A percentile compares a stretch with the other conserved stretches of the same genome.
These are phyloP conservation scores for Suricata suricatta DNA, from an alignment of 2,113 vertebrate genomes.

Conservation along the genomic window DNA sequence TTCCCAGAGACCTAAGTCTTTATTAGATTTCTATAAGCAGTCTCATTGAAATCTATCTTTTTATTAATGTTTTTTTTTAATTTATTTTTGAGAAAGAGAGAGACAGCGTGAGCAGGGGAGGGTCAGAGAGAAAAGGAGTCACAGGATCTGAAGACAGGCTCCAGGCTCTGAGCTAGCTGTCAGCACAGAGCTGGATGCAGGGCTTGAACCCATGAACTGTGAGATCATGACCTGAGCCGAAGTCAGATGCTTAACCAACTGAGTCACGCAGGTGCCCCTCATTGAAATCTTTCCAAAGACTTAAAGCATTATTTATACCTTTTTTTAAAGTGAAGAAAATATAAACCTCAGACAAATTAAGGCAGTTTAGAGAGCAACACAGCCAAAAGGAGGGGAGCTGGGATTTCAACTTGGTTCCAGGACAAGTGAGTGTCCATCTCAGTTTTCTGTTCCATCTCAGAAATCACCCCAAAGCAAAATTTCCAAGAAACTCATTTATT, in stretches of 20 bases:
- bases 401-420: background rate
- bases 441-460: background rate
- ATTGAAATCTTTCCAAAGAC: background rate
- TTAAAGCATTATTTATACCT: background rate
- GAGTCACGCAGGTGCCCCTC: too few relatives aligned
- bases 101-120: too few relatives aligned
- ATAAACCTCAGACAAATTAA: background rate
- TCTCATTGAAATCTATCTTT: background rate
- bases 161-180: too few relatives aligned
- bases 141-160: too few relatives aligned
- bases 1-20: background rate
- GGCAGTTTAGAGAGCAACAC: background rate
- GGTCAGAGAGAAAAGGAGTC: too few relatives aligned
- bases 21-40: background rate
- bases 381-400: background rate
- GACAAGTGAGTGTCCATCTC: background rate
- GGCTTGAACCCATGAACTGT: too few relatives aligned
- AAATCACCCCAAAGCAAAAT: background rate
- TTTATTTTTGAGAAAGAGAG: too few relatives aligned
- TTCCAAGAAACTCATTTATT: background rate
- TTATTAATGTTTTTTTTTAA: too few relatives aligned
- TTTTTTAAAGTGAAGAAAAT: background rate
- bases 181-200: too few relatives aligned
- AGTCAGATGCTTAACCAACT: too few relatives aligned
- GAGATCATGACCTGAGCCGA: too few relatives aligned